These are phyloP conservation scores for Himantopus leucocephalus DNA, from an alignment of 2,113 vertebrate genomes.

Conservation along the genomic window DNA sequence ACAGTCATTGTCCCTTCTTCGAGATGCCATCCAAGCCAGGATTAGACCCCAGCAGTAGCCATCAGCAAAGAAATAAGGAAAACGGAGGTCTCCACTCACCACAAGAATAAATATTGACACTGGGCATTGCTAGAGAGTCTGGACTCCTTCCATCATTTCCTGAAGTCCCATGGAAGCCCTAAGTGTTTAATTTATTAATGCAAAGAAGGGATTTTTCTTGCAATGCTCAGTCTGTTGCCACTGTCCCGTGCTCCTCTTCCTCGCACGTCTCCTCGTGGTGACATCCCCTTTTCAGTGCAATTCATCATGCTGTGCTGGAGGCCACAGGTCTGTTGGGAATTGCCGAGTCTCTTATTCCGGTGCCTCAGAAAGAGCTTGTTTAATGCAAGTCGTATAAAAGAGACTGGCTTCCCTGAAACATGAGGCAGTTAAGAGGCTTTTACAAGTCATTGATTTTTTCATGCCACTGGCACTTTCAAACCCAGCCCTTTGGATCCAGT, in stretches of 20 bases:
- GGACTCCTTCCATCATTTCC: not conserved
- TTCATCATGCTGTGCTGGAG: not conserved
- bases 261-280: not conserved
- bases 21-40: not conserved
- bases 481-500: not conserved
- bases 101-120: not conserved
- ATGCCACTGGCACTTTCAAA: not conserved
- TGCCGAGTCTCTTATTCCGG: rapidly evolving
- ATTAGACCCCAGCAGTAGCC: not conserved
- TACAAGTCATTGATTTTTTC: not conserved
- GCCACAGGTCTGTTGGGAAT: not conserved
- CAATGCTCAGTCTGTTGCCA: rapidly evolving
- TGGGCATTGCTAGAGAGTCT: not conserved
- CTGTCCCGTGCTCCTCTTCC: not conserved
- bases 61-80: not conserved
- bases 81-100: not conserved
- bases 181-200: not conserved
- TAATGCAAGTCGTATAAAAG: not conserved
- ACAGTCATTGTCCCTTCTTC: not conserved
- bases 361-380: not conserved
- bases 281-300: not conserved
- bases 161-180: not conserved
- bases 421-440: not conserved
- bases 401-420: not conserved
- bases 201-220: not conserved